Evolutionary conservation across 1,140 invertebrate species (phyloP).

Genomic region (Hetaerina americana): DNA sequence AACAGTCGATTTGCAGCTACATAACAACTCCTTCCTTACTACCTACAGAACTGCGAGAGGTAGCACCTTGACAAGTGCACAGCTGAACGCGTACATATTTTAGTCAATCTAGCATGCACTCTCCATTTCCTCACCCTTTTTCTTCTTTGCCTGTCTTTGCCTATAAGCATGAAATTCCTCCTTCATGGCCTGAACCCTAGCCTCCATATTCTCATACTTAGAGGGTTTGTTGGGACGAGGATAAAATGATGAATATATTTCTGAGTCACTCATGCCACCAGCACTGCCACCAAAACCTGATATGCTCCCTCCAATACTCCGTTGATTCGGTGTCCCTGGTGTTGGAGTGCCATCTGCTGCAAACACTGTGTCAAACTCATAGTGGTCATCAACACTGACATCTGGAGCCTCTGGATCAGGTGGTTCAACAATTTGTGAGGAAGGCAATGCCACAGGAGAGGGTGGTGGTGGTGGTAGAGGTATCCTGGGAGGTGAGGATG

Average conservation of each 20-base stretch:
- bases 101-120: conserved; percentile 57
- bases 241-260: conserved; percentile 24
- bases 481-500: neutral
- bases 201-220: conserved; percentile 70
- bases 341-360: conserved; percentile 57
- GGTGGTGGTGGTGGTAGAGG: conserved; percentile 29
- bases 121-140: conserved; percentile 46
- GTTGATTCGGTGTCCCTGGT: conserved; percentile 24
- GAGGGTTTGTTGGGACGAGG: conserved; percentile 23
- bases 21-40: no score
- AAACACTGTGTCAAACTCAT: conserved; percentile 76
- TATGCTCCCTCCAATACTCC: conserved; percentile 11
- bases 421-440: no score
- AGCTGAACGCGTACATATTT: no score
- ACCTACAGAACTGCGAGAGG: no score
- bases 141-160: conserved; percentile 61
- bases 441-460: conserved; percentile 32
- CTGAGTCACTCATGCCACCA: conserved; percentile 27
- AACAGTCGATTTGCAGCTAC: no score
- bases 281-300: conserved; percentile 11
- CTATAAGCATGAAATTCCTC: conserved; percentile 90
- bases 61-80: no score
- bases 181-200: conserved; percentile 84
- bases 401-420: conserved; percentile 34
- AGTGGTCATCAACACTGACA: conserved; percentile 85